Conservation (phyloP, 1,140 invertebrate species). For the Branchinecta lindahli region DNA sequence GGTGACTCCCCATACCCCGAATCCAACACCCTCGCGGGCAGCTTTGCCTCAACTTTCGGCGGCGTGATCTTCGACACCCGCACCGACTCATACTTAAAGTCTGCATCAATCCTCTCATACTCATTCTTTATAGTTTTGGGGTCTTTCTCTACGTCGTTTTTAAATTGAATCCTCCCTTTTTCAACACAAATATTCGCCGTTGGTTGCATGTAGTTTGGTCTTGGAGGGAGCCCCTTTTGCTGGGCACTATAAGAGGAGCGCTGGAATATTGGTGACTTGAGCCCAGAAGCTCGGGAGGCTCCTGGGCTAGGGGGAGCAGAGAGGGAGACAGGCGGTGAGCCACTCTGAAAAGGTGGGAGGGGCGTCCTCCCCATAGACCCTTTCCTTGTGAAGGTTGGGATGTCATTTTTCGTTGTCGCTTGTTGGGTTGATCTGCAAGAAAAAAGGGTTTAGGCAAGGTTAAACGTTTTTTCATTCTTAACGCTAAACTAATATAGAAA, state of each 20-base stretch:
- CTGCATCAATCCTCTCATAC: not conserved
- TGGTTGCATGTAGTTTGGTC: not conserved
- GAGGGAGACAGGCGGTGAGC: too few relatives aligned
- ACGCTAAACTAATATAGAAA: too few relatives aligned
- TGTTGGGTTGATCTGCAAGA: too few relatives aligned
- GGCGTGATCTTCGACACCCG: not conserved
- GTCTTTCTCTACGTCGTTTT: not conserved
- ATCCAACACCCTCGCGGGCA: not conserved
- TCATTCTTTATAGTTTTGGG: not conserved
- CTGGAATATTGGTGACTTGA: not conserved
- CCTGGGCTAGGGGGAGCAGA: not conserved
- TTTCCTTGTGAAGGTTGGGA: too few relatives aligned
- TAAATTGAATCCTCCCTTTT: not conserved
- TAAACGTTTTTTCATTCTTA: too few relatives aligned
- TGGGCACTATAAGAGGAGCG: not conserved
- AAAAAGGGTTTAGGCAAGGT: too few relatives aligned
- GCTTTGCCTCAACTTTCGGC: not conserved
- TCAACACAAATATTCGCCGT: slow-evolving; percentile 1
- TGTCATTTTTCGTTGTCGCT: too few relatives aligned
- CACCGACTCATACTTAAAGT: not conserved
- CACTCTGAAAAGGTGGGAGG: too few relatives aligned
- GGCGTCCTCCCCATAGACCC: too few relatives aligned
- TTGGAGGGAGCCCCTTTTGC: not conserved
- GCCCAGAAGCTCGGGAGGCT: not conserved
- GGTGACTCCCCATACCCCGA: slow-evolving; percentile 1